A percentile compares a stretch with the other conserved stretches of the same genome.
phyloP scores from a whole-genome alignment of 1,140 invertebrate genomes.

The Temnothorax curvispinosus region DNA sequence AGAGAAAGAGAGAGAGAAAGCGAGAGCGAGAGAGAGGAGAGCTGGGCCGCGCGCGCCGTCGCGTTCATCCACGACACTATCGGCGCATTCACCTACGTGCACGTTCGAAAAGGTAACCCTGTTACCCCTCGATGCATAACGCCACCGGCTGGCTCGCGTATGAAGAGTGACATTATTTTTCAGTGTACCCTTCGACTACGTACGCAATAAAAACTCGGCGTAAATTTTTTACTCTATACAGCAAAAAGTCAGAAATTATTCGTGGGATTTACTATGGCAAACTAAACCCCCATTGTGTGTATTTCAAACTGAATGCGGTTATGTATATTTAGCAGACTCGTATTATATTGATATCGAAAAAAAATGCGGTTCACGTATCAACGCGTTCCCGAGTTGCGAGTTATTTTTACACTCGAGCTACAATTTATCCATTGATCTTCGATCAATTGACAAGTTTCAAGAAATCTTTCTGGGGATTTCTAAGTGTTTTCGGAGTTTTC shows the following conservation, averaged over 20 bases:
- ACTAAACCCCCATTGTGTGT: background rate
- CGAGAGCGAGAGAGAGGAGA: background rate
- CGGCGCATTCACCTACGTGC: constrained; percentile 8
- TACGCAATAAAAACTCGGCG: constrained; percentile 15
- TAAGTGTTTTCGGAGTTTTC: background rate
- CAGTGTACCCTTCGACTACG: background rate
- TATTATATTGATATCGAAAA: background rate
- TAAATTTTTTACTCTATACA: constrained; percentile 26
- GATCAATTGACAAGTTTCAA: background rate
- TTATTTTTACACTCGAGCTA: background rate
- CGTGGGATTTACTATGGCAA: background rate
- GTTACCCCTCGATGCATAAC: constrained; percentile 45
- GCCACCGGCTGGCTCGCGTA: constrained; percentile 13
- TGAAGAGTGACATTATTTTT: constrained; percentile 56
- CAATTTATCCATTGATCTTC: background rate
- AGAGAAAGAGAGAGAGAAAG: background rate
- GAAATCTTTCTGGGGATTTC: background rate
- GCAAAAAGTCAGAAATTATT: constrained; percentile 25
- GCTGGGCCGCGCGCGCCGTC: background rate
- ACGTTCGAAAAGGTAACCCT: constrained; percentile 57
- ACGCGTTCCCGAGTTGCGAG: background rate
- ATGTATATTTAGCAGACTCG: background rate
- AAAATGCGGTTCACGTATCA: background rate
- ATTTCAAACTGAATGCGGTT: background rate
- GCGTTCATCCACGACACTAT: constrained; percentile 43